Percentiles rank a stretch among this genome's conserved stretches.
These are phyloP conservation scores for Cuculus canorus DNA, from an alignment of 2,797 vertebrate species.

Conservation along the genomic window DNA sequence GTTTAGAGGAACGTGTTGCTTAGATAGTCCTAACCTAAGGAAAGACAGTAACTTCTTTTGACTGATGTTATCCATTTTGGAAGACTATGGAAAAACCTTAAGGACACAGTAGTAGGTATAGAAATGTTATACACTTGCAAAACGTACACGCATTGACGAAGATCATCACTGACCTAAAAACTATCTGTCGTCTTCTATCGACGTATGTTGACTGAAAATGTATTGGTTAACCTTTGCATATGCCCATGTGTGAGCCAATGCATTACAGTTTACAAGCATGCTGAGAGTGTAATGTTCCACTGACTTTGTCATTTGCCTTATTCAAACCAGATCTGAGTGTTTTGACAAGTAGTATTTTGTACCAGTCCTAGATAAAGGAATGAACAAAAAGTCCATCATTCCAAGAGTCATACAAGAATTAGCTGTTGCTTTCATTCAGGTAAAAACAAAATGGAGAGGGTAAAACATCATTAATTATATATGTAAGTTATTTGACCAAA, in stretches of 20 bases:
- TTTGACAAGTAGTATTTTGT: not conserved
- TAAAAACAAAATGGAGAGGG: not conserved
- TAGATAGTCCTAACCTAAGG: not conserved
- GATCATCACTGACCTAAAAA: not conserved
- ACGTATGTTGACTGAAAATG: not conserved
- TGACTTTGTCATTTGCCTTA: not conserved
- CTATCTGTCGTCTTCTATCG: not conserved
- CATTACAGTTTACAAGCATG: not conserved
- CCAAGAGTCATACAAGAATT: not conserved
- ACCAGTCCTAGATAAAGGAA: not conserved
- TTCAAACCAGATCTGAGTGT: not conserved
- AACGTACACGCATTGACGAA: not conserved
- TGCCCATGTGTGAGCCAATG: rapidly evolving
- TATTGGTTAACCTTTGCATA: not conserved
- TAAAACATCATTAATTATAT: not conserved
- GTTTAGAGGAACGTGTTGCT: not conserved
- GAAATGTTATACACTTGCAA: not conserved
- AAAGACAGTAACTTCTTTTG: not conserved
- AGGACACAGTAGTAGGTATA: not conserved
- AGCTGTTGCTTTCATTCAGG: not conserved
- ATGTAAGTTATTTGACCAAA: not conserved
- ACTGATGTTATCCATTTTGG: not conserved
- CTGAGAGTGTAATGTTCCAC: not conserved
- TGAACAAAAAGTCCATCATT: not conserved
- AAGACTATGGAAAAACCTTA: not conserved